These are phyloP conservation scores for Argyresthia albistria DNA, from an alignment of 2,888 invertebrate species.

Conservation along the genomic window DNA sequence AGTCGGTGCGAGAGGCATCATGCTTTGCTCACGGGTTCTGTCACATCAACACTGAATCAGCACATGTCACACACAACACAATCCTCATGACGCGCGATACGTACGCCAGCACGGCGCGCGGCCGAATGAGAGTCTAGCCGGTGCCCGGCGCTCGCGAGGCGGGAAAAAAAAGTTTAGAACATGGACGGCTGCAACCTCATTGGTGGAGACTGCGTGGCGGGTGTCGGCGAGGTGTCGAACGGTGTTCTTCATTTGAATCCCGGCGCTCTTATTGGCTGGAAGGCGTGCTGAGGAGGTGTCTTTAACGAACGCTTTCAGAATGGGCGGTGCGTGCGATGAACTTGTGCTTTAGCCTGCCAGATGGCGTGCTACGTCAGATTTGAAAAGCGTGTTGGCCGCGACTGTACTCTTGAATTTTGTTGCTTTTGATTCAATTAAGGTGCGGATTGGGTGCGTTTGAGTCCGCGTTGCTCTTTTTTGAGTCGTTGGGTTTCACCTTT, in stretches of 20 bases:
- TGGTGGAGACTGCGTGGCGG: constrained; percentile 37
- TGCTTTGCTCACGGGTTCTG: constrained; percentile 71
- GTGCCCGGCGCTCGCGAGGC: constrained; percentile 33
- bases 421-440: constrained; percentile 61
- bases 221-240: constrained; percentile 32
- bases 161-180: constrained; percentile 41
- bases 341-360: constrained; percentile 56
- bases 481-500: constrained; percentile 25
- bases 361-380: constrained; percentile 43
- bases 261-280: constrained; percentile 36
- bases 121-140: constrained; percentile 52
- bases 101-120: constrained; percentile 66
- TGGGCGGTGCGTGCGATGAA: constrained; percentile 50
- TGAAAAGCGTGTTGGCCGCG: constrained; percentile 27
- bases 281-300: constrained; percentile 44
- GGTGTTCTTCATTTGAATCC: constrained; percentile 43
- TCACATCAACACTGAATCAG: constrained; percentile 50
- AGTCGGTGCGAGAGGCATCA: constrained; percentile 97
- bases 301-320: constrained; percentile 53
- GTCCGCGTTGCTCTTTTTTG: constrained; percentile 35
- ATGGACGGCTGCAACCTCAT: constrained; percentile 47
- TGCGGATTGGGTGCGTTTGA: constrained; percentile 44
- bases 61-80: constrained; percentile 62
- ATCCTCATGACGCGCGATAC: constrained; percentile 63
- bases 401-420: constrained; percentile 42